Evolutionary conservation across 2,113 vertebrate genomes (phyloP), one percentile per base, ranked within the genome.

Genomic region (Thymallus thymallus): DNA sequence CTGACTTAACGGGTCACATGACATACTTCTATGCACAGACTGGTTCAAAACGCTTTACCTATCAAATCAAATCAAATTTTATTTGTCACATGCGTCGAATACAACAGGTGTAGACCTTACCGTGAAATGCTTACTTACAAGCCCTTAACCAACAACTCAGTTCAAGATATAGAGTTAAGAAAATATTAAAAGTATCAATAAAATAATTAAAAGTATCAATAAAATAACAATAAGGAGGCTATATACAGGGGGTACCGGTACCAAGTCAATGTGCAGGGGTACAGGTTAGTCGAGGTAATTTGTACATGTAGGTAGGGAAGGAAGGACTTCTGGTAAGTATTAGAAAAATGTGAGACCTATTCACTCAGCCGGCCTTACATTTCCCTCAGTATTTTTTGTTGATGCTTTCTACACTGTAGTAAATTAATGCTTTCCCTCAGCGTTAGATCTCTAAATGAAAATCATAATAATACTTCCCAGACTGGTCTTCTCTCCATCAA

Each of bases 391-490:
- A 26, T 45, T 62, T 13, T 51, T 41, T 63, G 14, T 65, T 18
- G 35, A 56, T 22, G 22, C 32, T 41, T 18, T 32, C 56, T 41
- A 55, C 20, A 45, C 63, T 77, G 71, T 86, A 85, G 48, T 51
- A 51, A 41, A 86, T 85, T 66, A 76, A 79, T 81, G 74, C 72
- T 72, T 79, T 81, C 75, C 78, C 79, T 86, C 65, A 75, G 64
- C 41, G 62, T 20, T 55, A 78, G 67, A 51, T 51, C 48, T 16
- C 76, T 62, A 65, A 67, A 68, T 63, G 75, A 79, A 85, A 82
- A 71, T 78, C 79, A 84, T 71, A 77, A 71, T 75, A 73, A 24
- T 30, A 20, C 10, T 73, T 78, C 85, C 83, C 74, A 74, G 69
- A 62, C 71, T 18, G 55, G 76, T 70, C 35, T 78, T 81, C 61